phyloP scores from a whole-genome alignment of 1,140 invertebrate species.

The Venturia canescens region DNA sequence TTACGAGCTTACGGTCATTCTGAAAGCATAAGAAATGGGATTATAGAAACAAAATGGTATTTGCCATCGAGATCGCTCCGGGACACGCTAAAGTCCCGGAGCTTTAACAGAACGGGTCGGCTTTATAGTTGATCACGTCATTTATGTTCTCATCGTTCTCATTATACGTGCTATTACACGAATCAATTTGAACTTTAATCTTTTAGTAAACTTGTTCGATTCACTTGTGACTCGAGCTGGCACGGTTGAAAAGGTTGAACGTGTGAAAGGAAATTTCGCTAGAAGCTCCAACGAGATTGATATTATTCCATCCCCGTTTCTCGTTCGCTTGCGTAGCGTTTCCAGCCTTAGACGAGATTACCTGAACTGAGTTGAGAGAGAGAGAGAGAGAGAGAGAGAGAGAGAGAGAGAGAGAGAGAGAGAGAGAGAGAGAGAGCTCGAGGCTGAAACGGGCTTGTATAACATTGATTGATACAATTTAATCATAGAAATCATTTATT shows the following conservation, averaged over 20 bases:
- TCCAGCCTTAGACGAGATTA: background rate
- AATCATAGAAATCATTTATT: no score
- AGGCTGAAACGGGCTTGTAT: no score
- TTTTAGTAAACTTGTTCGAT: slow-evolving; percentile 64
- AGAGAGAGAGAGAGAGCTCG: no score
- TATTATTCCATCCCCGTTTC: slow-evolving; percentile 15
- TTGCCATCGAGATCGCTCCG: background rate
- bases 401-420: no score
- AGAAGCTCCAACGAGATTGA: slow-evolving; percentile 25
- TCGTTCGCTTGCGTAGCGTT: slow-evolving; percentile 1
- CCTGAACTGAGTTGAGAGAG: background rate
- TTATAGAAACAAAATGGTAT: slow-evolving; percentile 1
- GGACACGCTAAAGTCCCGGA: background rate
- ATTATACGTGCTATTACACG: slow-evolving; percentile 34
- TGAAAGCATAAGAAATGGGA: background rate
- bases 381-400: no score
- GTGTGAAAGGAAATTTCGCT: background rate
- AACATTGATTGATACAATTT: no score
- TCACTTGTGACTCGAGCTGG: slow-evolving; percentile 57
- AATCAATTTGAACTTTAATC: slow-evolving; percentile 67
- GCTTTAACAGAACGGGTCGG: no score
- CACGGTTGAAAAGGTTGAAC: background rate
- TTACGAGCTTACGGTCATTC: background rate
- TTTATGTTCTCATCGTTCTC: slow-evolving; percentile 14
- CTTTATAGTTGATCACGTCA: background rate